Evolutionary conservation across 64 coral and sea anemone genomes (phyloP), one percentile per base, ranked within the genome.

Genomic region (Pachyseris speciosa): DNA sequence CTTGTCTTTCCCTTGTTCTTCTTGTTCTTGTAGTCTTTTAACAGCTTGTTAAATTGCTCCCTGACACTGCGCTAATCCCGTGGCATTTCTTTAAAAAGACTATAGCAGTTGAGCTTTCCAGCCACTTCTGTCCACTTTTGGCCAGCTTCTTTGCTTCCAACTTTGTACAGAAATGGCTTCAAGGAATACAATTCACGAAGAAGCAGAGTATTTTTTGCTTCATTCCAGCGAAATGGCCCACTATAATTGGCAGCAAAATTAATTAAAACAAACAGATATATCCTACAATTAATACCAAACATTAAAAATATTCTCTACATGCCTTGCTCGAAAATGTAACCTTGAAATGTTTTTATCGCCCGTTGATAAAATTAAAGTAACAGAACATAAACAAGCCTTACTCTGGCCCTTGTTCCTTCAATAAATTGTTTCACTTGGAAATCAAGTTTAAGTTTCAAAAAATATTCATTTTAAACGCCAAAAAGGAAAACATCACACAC

Each of bases 141-240:
- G 13, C 88, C 94, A 60, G 88, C 72, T 78, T 95, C 81, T 81
- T 78, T 90, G 4, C 78, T 91, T 51, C 94, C 87, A 58, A 77
- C 50, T 89, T 90, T 91, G 66, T 91, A 95, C 61, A 84, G 32
- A 72, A 80, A 91, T 64, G 94, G 88, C 66, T 95, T 83, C 1
- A 59, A 32, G 27, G 74, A 67, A n/a, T 57, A 59, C 20, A 95
- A 48, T 95, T 95, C 72, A 33, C 87, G 61, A 51, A 87, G 83
- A 19, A 91, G 74, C 27, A 95, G 69, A 48, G 72, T 87, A 61
- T 90, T 86, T 72, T 75, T 91, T 48, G 74, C 83, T 65, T 90
- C 86, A 59, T 77, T 94, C 93, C 93, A 94, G 31, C 87, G 80
- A 90, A 94, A 94, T 77, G 93, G 75, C 59, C 87, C 93, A 89